phyloP scores from a whole-genome alignment of 2,888 invertebrate genomes.

The Herminia tarsipennalis region DNA sequence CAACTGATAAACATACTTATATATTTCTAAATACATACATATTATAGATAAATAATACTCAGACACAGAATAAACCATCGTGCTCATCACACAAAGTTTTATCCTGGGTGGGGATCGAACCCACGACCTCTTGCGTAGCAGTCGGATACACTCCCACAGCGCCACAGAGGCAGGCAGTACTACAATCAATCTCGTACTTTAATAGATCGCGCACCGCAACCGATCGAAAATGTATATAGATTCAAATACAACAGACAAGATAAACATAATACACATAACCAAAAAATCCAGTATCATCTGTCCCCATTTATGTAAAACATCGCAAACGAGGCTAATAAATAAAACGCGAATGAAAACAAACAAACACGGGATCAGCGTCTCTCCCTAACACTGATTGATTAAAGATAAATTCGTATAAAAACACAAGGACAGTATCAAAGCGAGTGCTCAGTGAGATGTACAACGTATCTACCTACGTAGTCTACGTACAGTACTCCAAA shows the following conservation, averaged over 20 bases:
- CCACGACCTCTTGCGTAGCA: too few relatives aligned
- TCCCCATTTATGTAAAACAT: constrained; percentile 23
- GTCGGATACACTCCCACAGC: too few relatives aligned
- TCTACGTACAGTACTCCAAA: too few relatives aligned
- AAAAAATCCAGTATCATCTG: constrained; percentile 5
- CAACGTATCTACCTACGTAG: constrained; percentile 16
- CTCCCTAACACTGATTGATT: constrained; percentile 47
- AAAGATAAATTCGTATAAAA: constrained; percentile 46
- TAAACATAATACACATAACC: neutral
- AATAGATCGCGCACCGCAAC: too few relatives aligned
- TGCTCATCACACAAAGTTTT: too few relatives aligned
- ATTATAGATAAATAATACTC: too few relatives aligned
- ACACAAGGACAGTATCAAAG: constrained; percentile 49
- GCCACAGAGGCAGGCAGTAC: too few relatives aligned
- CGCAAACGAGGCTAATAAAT: constrained; percentile 29
- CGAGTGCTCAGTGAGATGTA: constrained; percentile 48
- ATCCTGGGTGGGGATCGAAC: too few relatives aligned
- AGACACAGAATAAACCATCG: too few relatives aligned
- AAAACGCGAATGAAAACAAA: constrained; percentile 20
- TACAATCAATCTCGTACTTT: too few relatives aligned
- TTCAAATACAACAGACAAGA: neutral
- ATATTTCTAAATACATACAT: too few relatives aligned
- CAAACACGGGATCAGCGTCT: constrained; percentile 26
- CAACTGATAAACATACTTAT: too few relatives aligned
- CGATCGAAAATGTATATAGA: neutral